These are phyloP conservation scores for Punctoribates punctum DNA, from an alignment of 2,888 invertebrate genomes.

Conservation along the genomic window DNA sequence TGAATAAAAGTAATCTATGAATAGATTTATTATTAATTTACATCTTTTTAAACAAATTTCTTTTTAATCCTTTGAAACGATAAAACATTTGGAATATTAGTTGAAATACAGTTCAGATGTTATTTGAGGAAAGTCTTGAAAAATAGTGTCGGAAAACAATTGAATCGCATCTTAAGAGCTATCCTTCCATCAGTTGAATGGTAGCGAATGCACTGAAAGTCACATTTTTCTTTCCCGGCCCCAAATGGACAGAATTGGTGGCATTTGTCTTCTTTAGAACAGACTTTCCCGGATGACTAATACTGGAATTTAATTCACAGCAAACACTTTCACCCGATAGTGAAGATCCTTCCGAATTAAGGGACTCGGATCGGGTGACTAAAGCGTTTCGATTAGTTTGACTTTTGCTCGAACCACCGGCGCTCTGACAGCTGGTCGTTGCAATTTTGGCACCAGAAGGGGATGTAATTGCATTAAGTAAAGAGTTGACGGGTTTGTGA, in stretches of 20 bases:
- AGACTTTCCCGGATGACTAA: slow-evolving; percentile 42
- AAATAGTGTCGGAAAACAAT: too few relatives aligned
- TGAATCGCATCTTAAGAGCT: not conserved
- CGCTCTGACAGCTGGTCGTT: not conserved
- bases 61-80: too few relatives aligned
- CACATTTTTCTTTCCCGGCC: slow-evolving; percentile 45
- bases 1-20: too few relatives aligned
- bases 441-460: slow-evolving; percentile 23
- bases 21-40: too few relatives aligned
- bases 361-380: slow-evolving; percentile 41
- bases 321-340: slow-evolving; percentile 42
- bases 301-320: slow-evolving; percentile 36
- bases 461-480: slow-evolving; percentile 14
- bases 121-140: too few relatives aligned
- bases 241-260: not conserved
- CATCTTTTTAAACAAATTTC: too few relatives aligned
- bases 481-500: slow-evolving; percentile 8
- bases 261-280: slow-evolving; percentile 44
- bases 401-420: slow-evolving; percentile 12
- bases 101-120: too few relatives aligned
- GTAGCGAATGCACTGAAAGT: slow-evolving; percentile 49
- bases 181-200: slow-evolving; percentile 47
- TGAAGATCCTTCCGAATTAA: slow-evolving; percentile 44
- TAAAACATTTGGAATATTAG: too few relatives aligned
- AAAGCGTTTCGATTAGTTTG: not conserved